These are phyloP conservation scores for Drosophila borborema DNA, from an alignment of 2,888 invertebrate species.

Conservation along the genomic window DNA sequence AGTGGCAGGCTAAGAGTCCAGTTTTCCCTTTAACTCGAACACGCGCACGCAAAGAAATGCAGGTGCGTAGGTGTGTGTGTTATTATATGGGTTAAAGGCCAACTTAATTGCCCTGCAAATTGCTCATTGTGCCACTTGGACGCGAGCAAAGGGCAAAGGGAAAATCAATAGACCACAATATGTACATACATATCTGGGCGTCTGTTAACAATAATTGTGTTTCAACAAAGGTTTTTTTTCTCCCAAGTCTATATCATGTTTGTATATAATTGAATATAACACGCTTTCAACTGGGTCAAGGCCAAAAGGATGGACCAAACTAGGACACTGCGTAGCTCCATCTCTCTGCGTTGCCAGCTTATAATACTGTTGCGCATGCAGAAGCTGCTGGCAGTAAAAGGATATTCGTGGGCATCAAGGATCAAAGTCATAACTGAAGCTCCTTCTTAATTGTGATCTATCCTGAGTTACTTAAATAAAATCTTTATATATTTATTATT, in stretches of 20 bases:
- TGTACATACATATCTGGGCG: slow-evolving; percentile 10
- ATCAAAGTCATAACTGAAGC: neutral
- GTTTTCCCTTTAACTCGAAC: slow-evolving; percentile 26
- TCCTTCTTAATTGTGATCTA: neutral
- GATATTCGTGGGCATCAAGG: slow-evolving; percentile 3
- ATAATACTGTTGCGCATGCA: slow-evolving; percentile 9
- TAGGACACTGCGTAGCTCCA: slow-evolving; percentile 31
- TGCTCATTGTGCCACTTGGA: slow-evolving; percentile 23
- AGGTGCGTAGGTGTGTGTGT: slow-evolving; percentile 3
- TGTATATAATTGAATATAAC: neutral
- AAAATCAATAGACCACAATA: slow-evolving; percentile 63
- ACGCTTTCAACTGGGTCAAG: slow-evolving; percentile 53
- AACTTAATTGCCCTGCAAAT: slow-evolving; percentile 57
- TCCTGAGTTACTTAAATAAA: neutral
- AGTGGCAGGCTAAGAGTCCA: slow-evolving; percentile 51
- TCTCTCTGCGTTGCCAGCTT: neutral
- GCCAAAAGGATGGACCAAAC: slow-evolving; percentile 45
- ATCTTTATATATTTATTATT: neutral
- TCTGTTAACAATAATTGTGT: neutral
- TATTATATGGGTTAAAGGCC: slow-evolving; percentile 53
- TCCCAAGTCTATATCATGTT: neutral
- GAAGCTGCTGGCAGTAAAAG: slow-evolving; percentile 1
- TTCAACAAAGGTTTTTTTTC: neutral
- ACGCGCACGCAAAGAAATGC: neutral
- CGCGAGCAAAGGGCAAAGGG: slow-evolving; percentile 36